phyloP scores from a whole-genome alignment of 1,140 invertebrate genomes.

The Drosophila nigromelanica region DNA sequence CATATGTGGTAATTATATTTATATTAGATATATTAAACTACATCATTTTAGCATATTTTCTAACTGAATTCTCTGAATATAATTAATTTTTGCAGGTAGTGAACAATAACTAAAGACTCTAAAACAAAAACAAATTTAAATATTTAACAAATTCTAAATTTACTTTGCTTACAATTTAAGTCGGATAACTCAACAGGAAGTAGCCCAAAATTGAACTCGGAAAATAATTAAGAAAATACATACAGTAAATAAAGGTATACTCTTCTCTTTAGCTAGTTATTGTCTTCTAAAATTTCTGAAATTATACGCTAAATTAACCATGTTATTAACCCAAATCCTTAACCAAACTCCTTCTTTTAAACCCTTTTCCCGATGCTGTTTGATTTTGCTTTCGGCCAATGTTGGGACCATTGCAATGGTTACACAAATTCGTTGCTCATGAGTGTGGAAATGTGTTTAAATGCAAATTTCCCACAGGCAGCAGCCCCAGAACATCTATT shows the following conservation, averaged over 20 bases:
- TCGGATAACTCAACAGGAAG: too few species aligned
- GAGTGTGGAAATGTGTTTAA: slow-evolving; percentile 71
- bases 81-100: too few species aligned
- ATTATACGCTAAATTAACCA: slow-evolving; percentile 9
- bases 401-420: slow-evolving; percentile 19
- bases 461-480: slow-evolving; percentile 51
- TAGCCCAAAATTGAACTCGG: too few species aligned
- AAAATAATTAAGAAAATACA: neutral
- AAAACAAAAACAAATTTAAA: too few species aligned
- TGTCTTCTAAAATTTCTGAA: neutral
- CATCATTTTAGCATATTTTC: too few species aligned
- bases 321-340: slow-evolving; percentile 2
- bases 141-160: too few species aligned
- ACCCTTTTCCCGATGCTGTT: neutral
- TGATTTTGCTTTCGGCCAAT: slow-evolving; percentile 6
- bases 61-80: too few species aligned
- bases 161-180: too few species aligned
- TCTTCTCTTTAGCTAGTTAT: too few species aligned
- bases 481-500: slow-evolving; percentile 11
- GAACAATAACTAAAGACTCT: too few species aligned
- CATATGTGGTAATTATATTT: too few species aligned
- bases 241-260: neutral
- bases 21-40: too few species aligned
- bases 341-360: slow-evolving; percentile 5
- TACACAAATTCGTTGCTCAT: slow-evolving; percentile 61